Percentiles rank a stretch among this genome's conserved stretches.
phyloP scores from a whole-genome alignment of 2,113 vertebrate species.

The Ictidomys tridecemlineatus region DNA sequence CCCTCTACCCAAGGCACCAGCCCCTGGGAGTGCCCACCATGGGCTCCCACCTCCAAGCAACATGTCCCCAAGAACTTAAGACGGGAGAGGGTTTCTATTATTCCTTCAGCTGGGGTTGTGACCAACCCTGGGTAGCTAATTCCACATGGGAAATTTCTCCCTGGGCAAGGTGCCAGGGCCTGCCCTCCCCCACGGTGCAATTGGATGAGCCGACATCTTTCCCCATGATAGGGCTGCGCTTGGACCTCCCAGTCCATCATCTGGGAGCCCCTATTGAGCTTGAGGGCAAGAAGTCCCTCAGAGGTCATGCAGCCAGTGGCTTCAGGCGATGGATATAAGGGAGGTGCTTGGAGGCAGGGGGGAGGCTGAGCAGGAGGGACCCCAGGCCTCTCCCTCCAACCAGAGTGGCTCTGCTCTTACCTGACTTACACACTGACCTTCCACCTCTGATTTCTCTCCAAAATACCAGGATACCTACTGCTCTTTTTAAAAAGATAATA shows the following conservation, averaged over 20 bases:
- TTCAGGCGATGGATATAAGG: background rate
- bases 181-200: background rate
- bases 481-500: background rate
- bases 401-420: background rate
- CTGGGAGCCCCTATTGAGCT: background rate
- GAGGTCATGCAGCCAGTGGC: background rate
- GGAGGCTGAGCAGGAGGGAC: background rate
- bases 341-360: background rate
- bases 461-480: background rate
- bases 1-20: too few relatives aligned
- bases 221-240: background rate
- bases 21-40: background rate
- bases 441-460: background rate
- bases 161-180: background rate
- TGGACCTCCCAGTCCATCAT: background rate
- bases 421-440: background rate
- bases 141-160: background rate
- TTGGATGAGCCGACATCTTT: background rate
- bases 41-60: background rate
- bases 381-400: background rate
- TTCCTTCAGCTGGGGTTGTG: background rate
- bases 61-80: background rate
- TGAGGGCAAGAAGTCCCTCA: background rate
- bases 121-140: background rate
- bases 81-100: fast-evolving